Conservation (phyloP, 2,113 vertebrate genomes). For the Platysternon megacephalum region DNA sequence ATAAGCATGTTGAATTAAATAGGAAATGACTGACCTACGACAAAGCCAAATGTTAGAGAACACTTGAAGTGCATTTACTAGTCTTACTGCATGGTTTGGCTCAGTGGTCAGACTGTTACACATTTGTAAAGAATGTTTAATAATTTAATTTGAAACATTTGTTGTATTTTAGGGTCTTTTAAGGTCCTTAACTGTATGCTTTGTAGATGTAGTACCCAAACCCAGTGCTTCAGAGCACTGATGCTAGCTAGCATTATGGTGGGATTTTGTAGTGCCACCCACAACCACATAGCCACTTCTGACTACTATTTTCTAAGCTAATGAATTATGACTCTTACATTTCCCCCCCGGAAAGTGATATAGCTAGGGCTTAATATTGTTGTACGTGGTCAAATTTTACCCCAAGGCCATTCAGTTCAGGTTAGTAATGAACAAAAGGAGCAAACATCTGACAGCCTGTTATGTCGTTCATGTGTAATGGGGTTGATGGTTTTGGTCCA, state of each 20-base stretch:
- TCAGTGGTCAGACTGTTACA: background rate
- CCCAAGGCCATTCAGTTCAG: background rate
- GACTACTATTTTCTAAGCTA: background rate
- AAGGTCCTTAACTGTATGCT: background rate
- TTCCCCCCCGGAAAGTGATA: background rate
- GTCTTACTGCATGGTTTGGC: background rate
- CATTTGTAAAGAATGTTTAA: background rate
- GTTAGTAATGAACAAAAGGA: background rate
- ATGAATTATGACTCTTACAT: fast-evolving
- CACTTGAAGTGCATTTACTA: background rate
- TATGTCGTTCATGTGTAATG: background rate
- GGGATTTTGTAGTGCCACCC: background rate
- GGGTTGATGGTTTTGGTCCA: background rate
- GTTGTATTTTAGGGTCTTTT: background rate
- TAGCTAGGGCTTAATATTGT: background rate
- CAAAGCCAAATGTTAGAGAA: background rate
- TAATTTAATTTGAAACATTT: background rate
- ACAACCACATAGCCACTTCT: background rate
- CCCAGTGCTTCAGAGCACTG: background rate
- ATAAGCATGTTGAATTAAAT: background rate
- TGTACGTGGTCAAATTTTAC: background rate
- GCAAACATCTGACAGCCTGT: background rate
- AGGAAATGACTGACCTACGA: background rate
- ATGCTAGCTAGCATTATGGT: background rate
- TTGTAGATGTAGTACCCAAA: background rate